Evolutionary conservation across 2,113 vertebrate genomes (phyloP).

Genomic region (Paradoxurus hermaphroditus): DNA sequence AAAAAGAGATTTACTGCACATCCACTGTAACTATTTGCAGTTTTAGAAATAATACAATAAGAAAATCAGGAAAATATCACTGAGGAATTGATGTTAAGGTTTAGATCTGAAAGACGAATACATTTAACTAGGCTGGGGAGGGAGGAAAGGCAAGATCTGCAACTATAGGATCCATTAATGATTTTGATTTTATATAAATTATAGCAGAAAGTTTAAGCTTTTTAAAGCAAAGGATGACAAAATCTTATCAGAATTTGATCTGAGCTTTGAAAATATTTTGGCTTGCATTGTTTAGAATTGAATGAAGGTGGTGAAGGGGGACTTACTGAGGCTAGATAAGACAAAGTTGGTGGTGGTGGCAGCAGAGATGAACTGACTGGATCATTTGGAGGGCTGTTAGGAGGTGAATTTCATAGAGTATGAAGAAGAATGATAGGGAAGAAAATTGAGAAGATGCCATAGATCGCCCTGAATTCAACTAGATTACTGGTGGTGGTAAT

Average conservation of each 20-base stretch:
- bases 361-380: neutral
- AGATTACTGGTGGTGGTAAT: neutral
- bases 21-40: neutral
- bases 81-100: neutral
- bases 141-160: neutral
- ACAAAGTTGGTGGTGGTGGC: neutral
- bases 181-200: neutral
- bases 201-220: neutral
- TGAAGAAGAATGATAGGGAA: neutral
- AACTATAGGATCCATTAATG: neutral
- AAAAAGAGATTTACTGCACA: neutral
- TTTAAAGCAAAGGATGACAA: neutral
- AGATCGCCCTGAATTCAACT: neutral
- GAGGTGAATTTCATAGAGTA: neutral
- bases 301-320: neutral
- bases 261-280: neutral
- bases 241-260: neutral
- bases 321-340: neutral
- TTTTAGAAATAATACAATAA: neutral
- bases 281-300: neutral
- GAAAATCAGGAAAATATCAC: neutral
- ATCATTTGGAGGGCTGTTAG: neutral
- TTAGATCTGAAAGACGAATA: neutral
- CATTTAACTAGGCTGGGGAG: neutral
- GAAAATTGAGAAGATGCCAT: neutral